Evolutionary conservation across 2,797 vertebrate genomes (phyloP), one percentile per base, ranked within the genome.

Genomic region (Paguma larvata): DNA sequence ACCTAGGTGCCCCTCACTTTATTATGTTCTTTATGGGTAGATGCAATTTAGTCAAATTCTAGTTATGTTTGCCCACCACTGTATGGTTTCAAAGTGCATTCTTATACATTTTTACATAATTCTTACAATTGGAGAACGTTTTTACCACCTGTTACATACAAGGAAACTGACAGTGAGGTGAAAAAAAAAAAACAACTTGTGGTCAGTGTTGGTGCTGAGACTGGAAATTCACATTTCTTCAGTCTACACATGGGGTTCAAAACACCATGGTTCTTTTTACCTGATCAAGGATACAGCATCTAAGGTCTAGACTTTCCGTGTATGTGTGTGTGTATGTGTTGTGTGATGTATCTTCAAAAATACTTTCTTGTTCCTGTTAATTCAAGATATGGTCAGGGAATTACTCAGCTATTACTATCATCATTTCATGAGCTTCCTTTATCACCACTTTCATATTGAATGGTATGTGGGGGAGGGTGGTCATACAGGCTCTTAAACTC

Each of bases 161-260:
- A 78, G 41, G 85, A 30, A 91, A 93, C 34, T 48, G 18, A 91
- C 23, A 23, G 12, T 73, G 30, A 27, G 12, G 44, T 82, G 19
- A 62, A 83, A 41, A 78, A 72, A 72, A 67, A 80, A 83, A 75
- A 75, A 2, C 63, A 13, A 6, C 6, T 92, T 19, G 48, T 85
- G 34, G 19, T 92, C 92, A 75, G 5, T 34, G 10, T 77, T 94
- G n/a, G 62, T 86, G 19, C 6, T 18, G 48, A 93, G 68, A 44
- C 46, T 94, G 83, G 46, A 93, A 91, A 73, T 95, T 56, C n/a
- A 79, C 8, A 90, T 41, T 32, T 88, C 16, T 15, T 95, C 23
- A 68, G 25, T 92, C 16, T 38, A 72, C 38, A 84, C 80, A 18
- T 77, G 84, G 27, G 51, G 48, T 93, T 89, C 59, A 89, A 77